Base-by-base conservation (phyloP, 2,888 invertebrate genomes). In the Eudemis profundana region DNA sequence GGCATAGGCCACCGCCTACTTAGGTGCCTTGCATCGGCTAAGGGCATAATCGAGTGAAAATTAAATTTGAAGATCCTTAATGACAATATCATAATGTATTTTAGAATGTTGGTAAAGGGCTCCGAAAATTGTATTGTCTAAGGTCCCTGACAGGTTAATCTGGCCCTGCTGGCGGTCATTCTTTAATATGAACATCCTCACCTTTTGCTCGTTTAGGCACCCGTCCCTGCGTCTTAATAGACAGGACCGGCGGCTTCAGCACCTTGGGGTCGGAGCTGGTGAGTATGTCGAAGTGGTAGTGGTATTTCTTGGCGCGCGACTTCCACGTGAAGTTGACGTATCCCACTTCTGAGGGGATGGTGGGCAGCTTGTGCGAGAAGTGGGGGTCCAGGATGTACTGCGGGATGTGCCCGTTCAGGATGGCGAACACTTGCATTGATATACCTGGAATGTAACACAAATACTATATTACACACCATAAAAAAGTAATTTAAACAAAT, bases 261-360 rank as follows among this genome's bases (percentile, higher is more conserved):
- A 98, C 95, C 73, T 95, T 95, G 72, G 96, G 95, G 83, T 98
- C 96, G 75, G 95, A 96, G 5, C 97, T 97, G 78, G 96, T 95
- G 71, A 98, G 91, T 61, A 95, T 94, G 84, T 97, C 97, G 84
- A 98, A 98, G 83, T 97, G 95, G 83, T 98, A 98, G 78, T 94
- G 95, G 83, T 97, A 97, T 81, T 95, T 95, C 83, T 96, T 95
- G 71, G 93, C 92, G 15, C 96, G 96, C 0, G 97, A 96, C 79
- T 95, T 95, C 98, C 97, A 97, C 47, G 97, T 97, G 82, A 98
- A 97, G 88, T 97, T 97, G 1, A 97, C 97, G 82, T 95, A 95
- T 68, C 96, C 96, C 21, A 98, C 97, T 92, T 98, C 98, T 4
- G 97, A 96, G 1, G 98, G 98, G 79, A 98, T 98, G 64, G 97